Evolutionary conservation across 2,888 invertebrate genomes (phyloP), one percentile per base, ranked within the genome.

Genomic region (Opisthograptis luteolata): DNA sequence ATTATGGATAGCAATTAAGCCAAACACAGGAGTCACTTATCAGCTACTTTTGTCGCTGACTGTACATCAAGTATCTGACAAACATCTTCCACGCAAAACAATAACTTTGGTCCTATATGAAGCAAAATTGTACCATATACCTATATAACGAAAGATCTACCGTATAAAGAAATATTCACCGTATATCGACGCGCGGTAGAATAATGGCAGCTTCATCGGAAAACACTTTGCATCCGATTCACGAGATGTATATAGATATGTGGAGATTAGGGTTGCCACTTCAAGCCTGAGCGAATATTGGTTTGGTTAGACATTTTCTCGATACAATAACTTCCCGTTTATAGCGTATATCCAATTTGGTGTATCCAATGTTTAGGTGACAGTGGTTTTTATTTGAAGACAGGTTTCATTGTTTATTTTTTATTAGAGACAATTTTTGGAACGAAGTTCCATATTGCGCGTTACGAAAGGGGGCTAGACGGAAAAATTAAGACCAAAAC

Each of bases 171-270:
- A 57, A 60, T 59, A 58, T 39, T 27, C 60, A 55, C 57, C 40
- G 27, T 42, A 19, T 13, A 30, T 7, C 22, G 25, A 27, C 40
- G 36, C 58, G 46, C 32, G 32, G 43, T 34, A 56, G 57, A 68
- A 63, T 63, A 68, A 71, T 68, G 55, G 66, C 24, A 47, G 47
- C 58, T 55, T 59, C 63, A 73, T 76, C 64, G 69, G 69, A 73
- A 76, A 77, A 70, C 68, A 70, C 73, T 78, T 70, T 62, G 66
- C 69, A 61, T 66, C 65, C 62, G 62, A 73, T 70, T 62, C 58
- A 19, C 15, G 25, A 32, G 30, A 24, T n/a, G 25, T 45, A 10
- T 47, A 31, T 31, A 27, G 24, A 27, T 30, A 46, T 46, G 47
- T 42, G 48, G 13, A 30, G 25, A 25, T 41, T 47, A 59, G 57